Evolutionary conservation across 30 jellyfish, hydroid and myxozoan species (phyloP).

Genomic region (Turritopsis rubra): DNA sequence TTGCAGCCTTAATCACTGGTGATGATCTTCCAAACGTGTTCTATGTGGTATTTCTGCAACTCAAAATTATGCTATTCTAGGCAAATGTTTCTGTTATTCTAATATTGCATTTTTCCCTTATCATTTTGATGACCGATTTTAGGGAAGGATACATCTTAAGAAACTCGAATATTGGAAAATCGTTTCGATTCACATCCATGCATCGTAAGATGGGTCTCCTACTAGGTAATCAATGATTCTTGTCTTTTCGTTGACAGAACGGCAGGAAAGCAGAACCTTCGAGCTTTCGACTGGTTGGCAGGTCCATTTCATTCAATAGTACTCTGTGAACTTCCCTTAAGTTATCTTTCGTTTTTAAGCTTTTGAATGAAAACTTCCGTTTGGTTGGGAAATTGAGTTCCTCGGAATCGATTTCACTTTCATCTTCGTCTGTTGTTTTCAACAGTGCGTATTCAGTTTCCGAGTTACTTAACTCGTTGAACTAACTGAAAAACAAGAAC

Average conservation of each 20-base stretch:
- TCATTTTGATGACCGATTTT: background rate
- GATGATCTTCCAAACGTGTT: background rate
- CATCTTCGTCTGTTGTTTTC: background rate
- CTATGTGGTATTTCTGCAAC: too few relatives aligned
- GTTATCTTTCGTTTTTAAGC: background rate
- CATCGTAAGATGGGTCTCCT: background rate
- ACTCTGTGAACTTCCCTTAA: background rate
- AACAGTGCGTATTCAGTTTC: background rate
- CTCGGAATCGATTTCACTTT: background rate
- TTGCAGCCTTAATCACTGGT: background rate
- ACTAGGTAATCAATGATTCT: background rate
- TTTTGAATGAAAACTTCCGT: background rate
- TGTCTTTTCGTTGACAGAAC: background rate
- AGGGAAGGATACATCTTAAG: background rate
- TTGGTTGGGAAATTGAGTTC: background rate
- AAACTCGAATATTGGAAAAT: background rate
- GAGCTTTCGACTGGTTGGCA: background rate
- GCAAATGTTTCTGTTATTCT: background rate
- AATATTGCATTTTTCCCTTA: background rate
- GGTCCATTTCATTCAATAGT: background rate
- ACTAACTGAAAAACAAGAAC: background rate
- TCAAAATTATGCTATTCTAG: background rate
- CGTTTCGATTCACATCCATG: background rate
- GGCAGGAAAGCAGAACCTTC: background rate
- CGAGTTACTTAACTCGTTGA: background rate